Evolutionary conservation across 2,113 vertebrate genomes (phyloP).

Genomic region (Gasterosteus nipponicus): DNA sequence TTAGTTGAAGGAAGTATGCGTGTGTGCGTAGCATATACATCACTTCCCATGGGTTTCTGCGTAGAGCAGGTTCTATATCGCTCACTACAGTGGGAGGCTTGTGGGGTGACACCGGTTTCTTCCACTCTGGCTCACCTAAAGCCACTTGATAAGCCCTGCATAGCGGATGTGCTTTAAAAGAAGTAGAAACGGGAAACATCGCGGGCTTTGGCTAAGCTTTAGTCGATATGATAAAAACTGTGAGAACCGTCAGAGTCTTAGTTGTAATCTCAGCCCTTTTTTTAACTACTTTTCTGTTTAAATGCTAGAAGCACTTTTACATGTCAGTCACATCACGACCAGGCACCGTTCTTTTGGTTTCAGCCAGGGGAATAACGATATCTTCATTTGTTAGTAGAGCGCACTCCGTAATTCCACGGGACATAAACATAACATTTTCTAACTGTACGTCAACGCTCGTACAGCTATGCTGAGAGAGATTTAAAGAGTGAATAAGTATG

Average conservation of each 20-base stretch:
- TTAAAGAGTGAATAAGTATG: neutral
- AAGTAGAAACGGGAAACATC: slow-evolving; percentile 71
- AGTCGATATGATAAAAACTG: slow-evolving; percentile 82
- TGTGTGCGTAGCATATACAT: neutral
- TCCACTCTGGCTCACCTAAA: slow-evolving; percentile 66
- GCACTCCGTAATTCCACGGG: slow-evolving; percentile 35
- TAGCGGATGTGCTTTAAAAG: slow-evolving; percentile 75
- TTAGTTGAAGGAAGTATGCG: neutral
- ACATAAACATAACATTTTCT: slow-evolving; percentile 19
- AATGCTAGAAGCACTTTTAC: slow-evolving; percentile 70
- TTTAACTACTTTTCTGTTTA: slow-evolving; percentile 75
- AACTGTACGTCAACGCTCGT: slow-evolving; percentile 3
- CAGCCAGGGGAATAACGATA: slow-evolving; percentile 55
- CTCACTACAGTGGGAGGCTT: slow-evolving; percentile 59
- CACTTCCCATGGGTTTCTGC: slow-evolving; percentile 17
- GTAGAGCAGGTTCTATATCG: slow-evolving; percentile 36
- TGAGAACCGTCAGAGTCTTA: slow-evolving; percentile 76
- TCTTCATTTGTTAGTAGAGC: slow-evolving; percentile 28
- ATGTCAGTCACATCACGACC: slow-evolving; percentile 70
- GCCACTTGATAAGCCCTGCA: slow-evolving; percentile 75
- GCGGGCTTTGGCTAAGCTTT: slow-evolving; percentile 80
- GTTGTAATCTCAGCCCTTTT: slow-evolving; percentile 79
- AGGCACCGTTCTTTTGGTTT: slow-evolving; percentile 46
- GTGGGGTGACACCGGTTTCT: slow-evolving; percentile 72
- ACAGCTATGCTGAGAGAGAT: neutral